Evolutionary conservation across 2,888 invertebrate genomes (phyloP).

Genomic region (Ethmia dodecea): DNA sequence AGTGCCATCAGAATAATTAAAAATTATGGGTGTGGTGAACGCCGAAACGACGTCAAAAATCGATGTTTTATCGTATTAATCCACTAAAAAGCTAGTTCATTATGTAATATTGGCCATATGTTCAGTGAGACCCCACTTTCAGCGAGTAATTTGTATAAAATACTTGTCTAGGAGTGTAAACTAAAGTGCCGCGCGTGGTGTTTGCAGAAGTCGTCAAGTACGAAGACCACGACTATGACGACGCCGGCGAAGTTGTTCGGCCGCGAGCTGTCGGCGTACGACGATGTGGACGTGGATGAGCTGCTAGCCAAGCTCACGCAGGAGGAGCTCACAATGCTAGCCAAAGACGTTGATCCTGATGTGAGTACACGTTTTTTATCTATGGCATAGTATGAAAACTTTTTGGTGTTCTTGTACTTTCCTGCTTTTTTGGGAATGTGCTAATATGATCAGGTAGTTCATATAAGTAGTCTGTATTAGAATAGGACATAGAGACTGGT

Average conservation of each 20-base stretch:
- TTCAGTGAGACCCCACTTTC: too few species aligned
- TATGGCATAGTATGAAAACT: too few species aligned
- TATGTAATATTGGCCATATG: background rate
- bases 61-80: slow-evolving; percentile 46
- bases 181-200: slow-evolving; percentile 20
- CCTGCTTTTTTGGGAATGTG: too few species aligned
- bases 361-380: too few species aligned
- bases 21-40: slow-evolving; percentile 64
- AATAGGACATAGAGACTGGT: too few species aligned
- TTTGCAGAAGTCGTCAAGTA: slow-evolving; percentile 91
- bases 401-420: too few species aligned
- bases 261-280: slow-evolving; percentile 92
- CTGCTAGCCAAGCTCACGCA: slow-evolving; percentile 94
- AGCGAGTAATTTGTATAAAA: too few species aligned
- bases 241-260: slow-evolving; percentile 94
- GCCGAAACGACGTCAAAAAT: slow-evolving; percentile 41
- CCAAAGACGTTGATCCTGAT: slow-evolving; percentile 99
- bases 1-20: slow-evolving; percentile 19
- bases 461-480: too few species aligned
- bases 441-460: too few species aligned
- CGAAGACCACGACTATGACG: slow-evolving; percentile 93
- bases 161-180: slow-evolving; percentile 19
- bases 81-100: slow-evolving; percentile 6
- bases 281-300: slow-evolving; percentile 97
- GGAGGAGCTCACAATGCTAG: slow-evolving; percentile 97